Evolutionary conservation across 2,113 vertebrate species (phyloP).

Genomic region (Austrofundulus limnaeus): DNA sequence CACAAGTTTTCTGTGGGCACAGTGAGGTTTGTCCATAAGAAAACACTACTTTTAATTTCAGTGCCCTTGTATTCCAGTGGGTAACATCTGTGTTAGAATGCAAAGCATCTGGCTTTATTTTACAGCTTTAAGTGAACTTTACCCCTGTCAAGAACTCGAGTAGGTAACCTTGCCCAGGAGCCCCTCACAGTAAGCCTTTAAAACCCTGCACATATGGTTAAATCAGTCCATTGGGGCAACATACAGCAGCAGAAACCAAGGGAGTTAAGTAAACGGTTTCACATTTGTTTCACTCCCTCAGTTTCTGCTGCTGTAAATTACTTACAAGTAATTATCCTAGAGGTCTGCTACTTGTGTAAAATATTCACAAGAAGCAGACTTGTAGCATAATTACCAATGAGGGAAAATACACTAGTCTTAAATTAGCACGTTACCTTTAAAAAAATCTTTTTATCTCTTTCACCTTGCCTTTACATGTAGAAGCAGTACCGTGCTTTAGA

Average conservation of each 20-base stretch:
- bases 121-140: constrained; percentile 47
- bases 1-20: constrained; percentile 52
- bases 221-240: not conserved
- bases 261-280: constrained; percentile 29
- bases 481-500: constrained; percentile 18
- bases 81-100: constrained; percentile 48
- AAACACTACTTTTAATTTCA: constrained; percentile 57
- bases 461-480: constrained; percentile 11
- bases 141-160: constrained; percentile 43
- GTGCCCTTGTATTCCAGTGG: constrained; percentile 26
- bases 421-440: constrained; percentile 27
- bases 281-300: not conserved
- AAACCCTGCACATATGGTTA: not conserved
- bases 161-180: constrained; percentile 26
- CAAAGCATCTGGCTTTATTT: constrained; percentile 54
- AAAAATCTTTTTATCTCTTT: constrained; percentile 38
- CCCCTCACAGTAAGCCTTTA: not conserved
- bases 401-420: constrained; percentile 21
- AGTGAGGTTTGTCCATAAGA: constrained; percentile 52
- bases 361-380: constrained; percentile 20
- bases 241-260: constrained; percentile 2
- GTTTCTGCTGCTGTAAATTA: too few relatives aligned
- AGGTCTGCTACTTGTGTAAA: not conserved
- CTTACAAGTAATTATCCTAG: too few relatives aligned
- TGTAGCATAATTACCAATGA: constrained; percentile 32